Conservation (phyloP, 2,888 invertebrate genomes). For the Aphidoletes aphidimyza region DNA sequence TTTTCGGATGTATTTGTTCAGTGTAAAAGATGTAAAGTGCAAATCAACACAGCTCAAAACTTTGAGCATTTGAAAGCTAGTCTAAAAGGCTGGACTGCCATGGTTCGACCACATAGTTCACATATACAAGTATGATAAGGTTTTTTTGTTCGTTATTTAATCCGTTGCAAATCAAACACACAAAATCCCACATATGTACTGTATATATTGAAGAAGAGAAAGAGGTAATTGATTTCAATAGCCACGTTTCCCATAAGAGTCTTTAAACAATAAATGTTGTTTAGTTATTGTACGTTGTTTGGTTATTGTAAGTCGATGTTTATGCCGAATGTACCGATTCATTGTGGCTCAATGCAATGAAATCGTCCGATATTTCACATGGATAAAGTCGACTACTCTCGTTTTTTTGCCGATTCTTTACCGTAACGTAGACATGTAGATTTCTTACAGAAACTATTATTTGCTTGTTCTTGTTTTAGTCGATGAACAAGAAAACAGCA, state of each 20-base stretch:
- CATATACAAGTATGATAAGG: too few species aligned
- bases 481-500: background rate
- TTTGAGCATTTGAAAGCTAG: too few species aligned
- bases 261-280: background rate
- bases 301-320: background rate
- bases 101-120: too few species aligned
- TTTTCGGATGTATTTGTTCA: too few species aligned
- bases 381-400: background rate
- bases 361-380: conserved; percentile 18
- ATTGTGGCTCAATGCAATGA: background rate
- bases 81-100: too few species aligned
- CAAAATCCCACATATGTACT: background rate
- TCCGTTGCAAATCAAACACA: background rate
- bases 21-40: too few species aligned
- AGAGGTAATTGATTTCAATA: background rate
- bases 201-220: background rate
- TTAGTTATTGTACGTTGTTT: background rate
- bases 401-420: background rate
- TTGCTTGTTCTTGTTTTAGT: too few species aligned
- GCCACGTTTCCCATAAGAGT: background rate
- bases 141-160: background rate
- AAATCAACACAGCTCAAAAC: too few species aligned
- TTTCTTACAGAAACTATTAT: background rate
- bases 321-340: background rate
- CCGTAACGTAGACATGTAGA: background rate